A percentile compares a stretch with the other conserved stretches of the same genome.
These are phyloP conservation scores for Andrena chrysosceles DNA, from an alignment of 2,888 invertebrate species.

Conservation along the genomic window DNA sequence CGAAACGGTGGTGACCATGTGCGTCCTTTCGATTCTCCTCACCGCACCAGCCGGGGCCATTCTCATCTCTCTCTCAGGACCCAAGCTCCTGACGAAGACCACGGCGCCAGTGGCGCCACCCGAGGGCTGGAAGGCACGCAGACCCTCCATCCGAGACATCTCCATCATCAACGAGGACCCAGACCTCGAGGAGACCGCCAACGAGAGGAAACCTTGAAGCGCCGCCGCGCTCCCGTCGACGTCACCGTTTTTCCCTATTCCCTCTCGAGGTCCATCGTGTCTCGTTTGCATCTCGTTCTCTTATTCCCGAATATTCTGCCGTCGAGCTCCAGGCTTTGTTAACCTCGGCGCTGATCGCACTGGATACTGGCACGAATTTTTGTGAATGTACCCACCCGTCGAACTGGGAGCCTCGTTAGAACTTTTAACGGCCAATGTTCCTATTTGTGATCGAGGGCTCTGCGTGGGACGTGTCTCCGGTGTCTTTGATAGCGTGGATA, in stretches of 20 bases:
- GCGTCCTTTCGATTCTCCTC: slow-evolving; percentile 93
- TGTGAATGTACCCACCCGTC: background rate
- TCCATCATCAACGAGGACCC: slow-evolving; percentile 95
- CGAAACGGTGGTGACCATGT: slow-evolving; percentile 90
- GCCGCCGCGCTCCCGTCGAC: slow-evolving; percentile 11
- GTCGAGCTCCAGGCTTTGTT: background rate
- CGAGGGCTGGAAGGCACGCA: slow-evolving; percentile 92
- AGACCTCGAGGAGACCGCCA: slow-evolving; percentile 86
- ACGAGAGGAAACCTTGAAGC: slow-evolving; percentile 69
- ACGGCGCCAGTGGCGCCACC: slow-evolving; percentile 87
- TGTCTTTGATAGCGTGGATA: background rate
- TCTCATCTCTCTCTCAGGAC: slow-evolving; percentile 92
- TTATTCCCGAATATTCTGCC: background rate
- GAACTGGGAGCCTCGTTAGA: background rate
- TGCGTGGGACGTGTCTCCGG: background rate
- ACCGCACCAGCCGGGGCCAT: slow-evolving; percentile 95
- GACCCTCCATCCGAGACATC: slow-evolving; percentile 94
- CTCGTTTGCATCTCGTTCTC: slow-evolving; percentile 6
- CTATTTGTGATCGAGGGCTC: slow-evolving; percentile 10
- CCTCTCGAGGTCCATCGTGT: background rate
- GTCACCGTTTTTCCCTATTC: slow-evolving; percentile 26
- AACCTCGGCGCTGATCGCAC: background rate
- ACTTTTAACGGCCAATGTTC: slow-evolving; percentile 18
- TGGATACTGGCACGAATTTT: too few relatives aligned
- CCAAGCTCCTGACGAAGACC: slow-evolving; percentile 91